phyloP scores from a whole-genome alignment of 2,888 invertebrate species.

The Plebejus argus region DNA sequence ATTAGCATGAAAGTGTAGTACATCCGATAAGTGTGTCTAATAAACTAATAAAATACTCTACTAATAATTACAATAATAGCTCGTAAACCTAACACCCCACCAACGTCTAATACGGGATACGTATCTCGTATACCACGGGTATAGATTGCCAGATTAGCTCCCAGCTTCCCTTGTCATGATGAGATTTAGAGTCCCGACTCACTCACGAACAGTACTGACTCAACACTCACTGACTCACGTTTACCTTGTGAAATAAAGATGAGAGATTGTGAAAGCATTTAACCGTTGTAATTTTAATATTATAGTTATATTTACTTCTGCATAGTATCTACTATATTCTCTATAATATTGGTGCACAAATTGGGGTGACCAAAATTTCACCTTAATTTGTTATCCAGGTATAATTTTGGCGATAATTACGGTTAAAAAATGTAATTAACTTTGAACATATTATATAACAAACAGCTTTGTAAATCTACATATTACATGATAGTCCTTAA shows the following conservation, averaged over 20 bases:
- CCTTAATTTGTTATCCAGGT: too few species aligned
- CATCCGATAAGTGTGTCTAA: not conserved
- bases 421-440: too few species aligned
- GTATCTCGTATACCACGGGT: slow-evolving; percentile 54
- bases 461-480: too few species aligned
- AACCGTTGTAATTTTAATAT: slow-evolving; percentile 1
- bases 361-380: not conserved
- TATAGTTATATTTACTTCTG: not conserved
- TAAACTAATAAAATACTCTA: too few species aligned
- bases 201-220: slow-evolving; percentile 52
- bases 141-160: slow-evolving; percentile 53
- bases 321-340: not conserved
- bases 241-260: slow-evolving; percentile 39
- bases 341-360: not conserved
- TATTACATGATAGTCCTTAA: too few species aligned
- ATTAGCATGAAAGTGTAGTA: not conserved
- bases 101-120: not conserved
- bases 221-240: slow-evolving; percentile 40
- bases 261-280: slow-evolving; percentile 22
- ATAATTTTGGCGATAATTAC: too few species aligned
- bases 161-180: slow-evolving; percentile 55
- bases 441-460: too few species aligned
- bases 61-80: slow-evolving; percentile 3
- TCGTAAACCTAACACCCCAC: not conserved
- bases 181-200: slow-evolving; percentile 64